Conservation (phyloP, 2,113 vertebrate species). For the Bujurquina vittata region DNA sequence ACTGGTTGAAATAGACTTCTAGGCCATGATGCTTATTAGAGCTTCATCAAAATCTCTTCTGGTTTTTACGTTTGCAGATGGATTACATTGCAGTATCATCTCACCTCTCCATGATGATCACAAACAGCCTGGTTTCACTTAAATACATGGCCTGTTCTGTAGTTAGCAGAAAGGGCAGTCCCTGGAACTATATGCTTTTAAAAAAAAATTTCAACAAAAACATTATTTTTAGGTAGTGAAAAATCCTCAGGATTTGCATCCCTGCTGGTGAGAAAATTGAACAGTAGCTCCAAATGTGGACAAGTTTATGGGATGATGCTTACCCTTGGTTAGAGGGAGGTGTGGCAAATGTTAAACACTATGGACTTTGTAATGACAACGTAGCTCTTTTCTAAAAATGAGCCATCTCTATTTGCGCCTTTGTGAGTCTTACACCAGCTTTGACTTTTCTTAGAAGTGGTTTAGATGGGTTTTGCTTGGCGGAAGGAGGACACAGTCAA, state of each 20-base stretch:
- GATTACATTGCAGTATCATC: no score
- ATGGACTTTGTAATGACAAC: constrained; percentile 60
- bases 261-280: neutral
- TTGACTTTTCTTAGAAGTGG: constrained; percentile 57
- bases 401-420: constrained; percentile 47
- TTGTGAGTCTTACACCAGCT: constrained; percentile 26
- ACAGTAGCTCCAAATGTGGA: constrained; percentile 16
- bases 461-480: constrained; percentile 41
- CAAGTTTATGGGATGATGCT: constrained; percentile 28
- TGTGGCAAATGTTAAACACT: constrained; percentile 56
- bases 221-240: neutral
- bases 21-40: neutral
- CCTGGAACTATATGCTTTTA: neutral
- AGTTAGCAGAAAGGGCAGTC: neutral
- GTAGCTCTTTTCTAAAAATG: constrained; percentile 56
- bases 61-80: neutral
- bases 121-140: neutral
- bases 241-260: neutral
- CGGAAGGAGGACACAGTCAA: constrained; percentile 39
- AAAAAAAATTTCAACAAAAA: neutral
- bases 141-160: neutral
- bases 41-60: neutral
- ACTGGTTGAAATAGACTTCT: neutral
- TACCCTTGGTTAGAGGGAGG: constrained; percentile 23
- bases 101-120: neutral